Evolutionary conservation across 2,888 invertebrate genomes (phyloP), one percentile per base, ranked within the genome.

Genomic region (Spisula solida): DNA sequence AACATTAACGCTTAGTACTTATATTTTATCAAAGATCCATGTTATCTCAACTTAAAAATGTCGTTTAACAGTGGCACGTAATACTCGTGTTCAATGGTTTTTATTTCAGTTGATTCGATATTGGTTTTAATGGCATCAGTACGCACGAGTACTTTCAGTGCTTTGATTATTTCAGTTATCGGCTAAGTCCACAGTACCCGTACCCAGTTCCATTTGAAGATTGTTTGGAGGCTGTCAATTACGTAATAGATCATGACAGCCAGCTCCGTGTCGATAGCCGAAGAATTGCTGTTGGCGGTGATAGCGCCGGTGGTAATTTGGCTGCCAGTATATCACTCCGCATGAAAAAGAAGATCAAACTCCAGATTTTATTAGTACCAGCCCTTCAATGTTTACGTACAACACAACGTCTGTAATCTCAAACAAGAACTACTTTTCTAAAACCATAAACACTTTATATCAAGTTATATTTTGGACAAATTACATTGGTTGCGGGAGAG

Each of bases 171-270:
- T 88, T 34, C 86, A 94, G 94, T 60, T 93, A 94, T 88, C 89
- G 93, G 79, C 85, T 91, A 4, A 92, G 92, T 83, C 93, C 94
- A 78, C 91, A 93, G 66, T 70, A 90, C 80, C 91, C 93, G 0
- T 92, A 92, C 56, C 94, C 94, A 2, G 87, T 87, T 34, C 93
- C 93, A 0, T 29, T 92, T 4, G 88, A 93, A 18, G 93, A 94
- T 60, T 92, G 94, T 48, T 47, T 91, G 1, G 92, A 93, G 60
- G 93, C 92, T 14, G 90, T 93, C 2, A 89, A 94, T 47, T 91
- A 95, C 86, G 93, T 96, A 48, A 92, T 96, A 31, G 87, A 92
- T 81, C 92, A 93, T 56, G 82, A 93, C 78, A 70, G 87, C 8
- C 83, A 88, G 1, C 87, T 93, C 48, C 90, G 93, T 1, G 92